These are phyloP conservation scores for Lasioglossum albipes DNA, from an alignment of 1,140 invertebrate species.

Conservation along the genomic window DNA sequence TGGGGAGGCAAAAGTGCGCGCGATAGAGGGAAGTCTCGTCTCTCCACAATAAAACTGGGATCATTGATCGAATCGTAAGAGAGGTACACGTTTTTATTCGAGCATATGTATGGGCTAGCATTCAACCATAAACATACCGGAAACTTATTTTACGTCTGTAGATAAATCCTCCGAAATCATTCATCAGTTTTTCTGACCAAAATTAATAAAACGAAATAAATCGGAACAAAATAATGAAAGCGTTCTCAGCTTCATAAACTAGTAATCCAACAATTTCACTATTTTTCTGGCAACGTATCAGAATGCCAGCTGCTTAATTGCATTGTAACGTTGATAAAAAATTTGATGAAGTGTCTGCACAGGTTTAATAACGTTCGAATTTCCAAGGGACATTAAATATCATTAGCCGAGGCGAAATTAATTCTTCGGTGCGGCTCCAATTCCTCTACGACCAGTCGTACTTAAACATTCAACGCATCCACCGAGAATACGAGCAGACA, in stretches of 20 bases:
- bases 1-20: constrained; percentile 1
- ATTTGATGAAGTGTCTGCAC: too few relatives aligned
- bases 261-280: too few relatives aligned
- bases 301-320: too few relatives aligned
- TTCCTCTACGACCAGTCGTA: neutral
- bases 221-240: too few relatives aligned
- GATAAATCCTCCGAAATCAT: neutral
- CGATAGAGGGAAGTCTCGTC: neutral
- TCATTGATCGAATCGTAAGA: constrained; percentile 11
- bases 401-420: constrained; percentile 2
- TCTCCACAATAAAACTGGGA: constrained; percentile 5
- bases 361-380: too few relatives aligned
- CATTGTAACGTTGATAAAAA: too few relatives aligned
- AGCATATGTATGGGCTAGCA: neutral
- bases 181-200: too few relatives aligned
- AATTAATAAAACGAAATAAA: too few relatives aligned
- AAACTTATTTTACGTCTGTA: neutral
- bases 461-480: constrained; percentile 35
- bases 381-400: too few relatives aligned
- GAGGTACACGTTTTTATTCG: neutral
- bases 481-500: constrained; percentile 40
- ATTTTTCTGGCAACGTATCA: too few relatives aligned
- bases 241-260: too few relatives aligned
- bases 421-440: constrained; percentile 7
- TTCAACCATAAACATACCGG: neutral